Percentiles rank a stretch among this genome's conserved stretches.
Conservation (phyloP, 1,140 invertebrate genomes). For the Magallana angulata region DNA sequence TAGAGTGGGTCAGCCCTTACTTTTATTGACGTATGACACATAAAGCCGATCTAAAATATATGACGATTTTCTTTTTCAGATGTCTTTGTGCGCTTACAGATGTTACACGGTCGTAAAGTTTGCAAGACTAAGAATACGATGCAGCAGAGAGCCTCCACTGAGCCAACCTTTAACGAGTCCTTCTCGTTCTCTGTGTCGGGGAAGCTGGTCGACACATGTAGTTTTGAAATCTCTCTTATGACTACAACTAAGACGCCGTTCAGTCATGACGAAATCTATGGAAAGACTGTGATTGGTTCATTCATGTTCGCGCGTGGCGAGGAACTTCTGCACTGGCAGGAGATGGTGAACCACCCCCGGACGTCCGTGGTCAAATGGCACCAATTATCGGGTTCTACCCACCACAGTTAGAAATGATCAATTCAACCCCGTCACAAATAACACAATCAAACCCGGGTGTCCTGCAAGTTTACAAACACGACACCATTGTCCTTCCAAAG, state of each 20-base stretch:
- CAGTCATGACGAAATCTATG: slow-evolving; percentile 70
- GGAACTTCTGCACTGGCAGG: slow-evolving; percentile 78
- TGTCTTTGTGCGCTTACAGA: slow-evolving; percentile 73
- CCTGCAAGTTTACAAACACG: too few species aligned
- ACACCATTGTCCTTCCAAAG: too few species aligned
- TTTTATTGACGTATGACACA: background rate
- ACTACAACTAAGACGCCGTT: slow-evolving; percentile 48
- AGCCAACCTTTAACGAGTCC: slow-evolving; percentile 75
- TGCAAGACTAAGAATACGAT: slow-evolving; percentile 76
- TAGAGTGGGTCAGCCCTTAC: background rate
- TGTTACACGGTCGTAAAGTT: slow-evolving; percentile 73
- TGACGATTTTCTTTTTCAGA: slow-evolving; percentile 61
- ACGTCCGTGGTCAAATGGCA: slow-evolving; percentile 69
- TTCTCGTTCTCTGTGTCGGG: slow-evolving; percentile 74
- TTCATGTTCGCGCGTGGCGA: slow-evolving; percentile 78
- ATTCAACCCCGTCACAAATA: slow-evolving; percentile 2
- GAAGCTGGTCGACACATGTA: slow-evolving; percentile 74
- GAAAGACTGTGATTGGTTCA: slow-evolving; percentile 73
- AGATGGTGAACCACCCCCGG: slow-evolving; percentile 74
- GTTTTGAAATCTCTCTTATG: slow-evolving; percentile 71
- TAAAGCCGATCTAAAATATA: background rate
- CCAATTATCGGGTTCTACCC: slow-evolving; percentile 47
- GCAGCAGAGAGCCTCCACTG: slow-evolving; percentile 56
- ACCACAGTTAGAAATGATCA: slow-evolving; percentile 29
- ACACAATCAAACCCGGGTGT: background rate